These are phyloP conservation scores for Corynorhinus townsendii DNA, from an alignment of 2,113 vertebrate genomes.

Conservation along the genomic window DNA sequence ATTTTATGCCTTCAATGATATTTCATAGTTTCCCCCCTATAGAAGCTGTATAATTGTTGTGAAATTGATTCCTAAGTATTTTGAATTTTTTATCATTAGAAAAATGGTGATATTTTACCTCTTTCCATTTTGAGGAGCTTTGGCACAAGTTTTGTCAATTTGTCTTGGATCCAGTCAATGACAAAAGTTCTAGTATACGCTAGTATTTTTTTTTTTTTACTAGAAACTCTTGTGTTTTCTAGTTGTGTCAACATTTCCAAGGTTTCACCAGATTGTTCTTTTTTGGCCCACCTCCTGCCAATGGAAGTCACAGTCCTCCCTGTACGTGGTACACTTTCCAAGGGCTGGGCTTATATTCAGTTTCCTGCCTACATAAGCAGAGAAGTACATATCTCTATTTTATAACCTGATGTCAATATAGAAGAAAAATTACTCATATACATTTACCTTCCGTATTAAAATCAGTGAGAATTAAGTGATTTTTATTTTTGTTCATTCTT, in stretches of 20 bases:
- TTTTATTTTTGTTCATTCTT: background rate
- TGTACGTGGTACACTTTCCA: background rate
- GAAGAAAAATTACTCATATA: background rate
- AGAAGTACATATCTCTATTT: background rate
- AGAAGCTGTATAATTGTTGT: background rate
- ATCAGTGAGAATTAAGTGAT: background rate
- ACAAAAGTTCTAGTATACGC: background rate
- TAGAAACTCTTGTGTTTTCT: background rate
- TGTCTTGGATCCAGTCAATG: background rate
- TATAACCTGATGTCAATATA: background rate
- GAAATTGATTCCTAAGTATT: background rate
- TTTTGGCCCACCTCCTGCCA: background rate
- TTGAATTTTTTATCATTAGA: background rate
- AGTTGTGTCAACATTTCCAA: background rate
- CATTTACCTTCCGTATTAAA: background rate
- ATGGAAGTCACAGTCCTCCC: too few relatives aligned
- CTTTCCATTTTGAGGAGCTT: background rate
- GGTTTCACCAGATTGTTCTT: background rate
- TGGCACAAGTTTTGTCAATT: background rate
- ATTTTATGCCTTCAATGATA: background rate
- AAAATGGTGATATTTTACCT: background rate
- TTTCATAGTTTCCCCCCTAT: too few relatives aligned
- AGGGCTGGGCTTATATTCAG: background rate
- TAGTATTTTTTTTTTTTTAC: background rate
- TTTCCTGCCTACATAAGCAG: background rate